Percentiles rank a stretch among this genome's conserved stretches.
Conservation (phyloP, 2,888 invertebrate genomes). For the Pollenia angustigena region DNA sequence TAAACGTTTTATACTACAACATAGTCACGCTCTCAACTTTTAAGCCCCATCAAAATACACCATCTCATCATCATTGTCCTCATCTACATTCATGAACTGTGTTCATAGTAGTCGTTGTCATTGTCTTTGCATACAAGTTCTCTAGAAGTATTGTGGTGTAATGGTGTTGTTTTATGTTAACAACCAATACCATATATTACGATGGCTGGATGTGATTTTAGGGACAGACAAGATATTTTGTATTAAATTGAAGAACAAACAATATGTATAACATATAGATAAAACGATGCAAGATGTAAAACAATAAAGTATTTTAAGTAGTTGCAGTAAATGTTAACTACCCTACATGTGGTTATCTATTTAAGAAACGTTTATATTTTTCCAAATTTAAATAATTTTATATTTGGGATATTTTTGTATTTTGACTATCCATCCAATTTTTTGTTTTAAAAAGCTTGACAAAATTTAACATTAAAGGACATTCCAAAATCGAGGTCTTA, state of each 20-base stretch:
- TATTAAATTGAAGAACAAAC: conserved; percentile 39
- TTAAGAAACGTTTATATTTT: background rate
- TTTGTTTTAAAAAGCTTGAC: too few species aligned
- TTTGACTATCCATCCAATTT: too few species aligned
- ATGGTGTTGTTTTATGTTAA: conserved; percentile 55
- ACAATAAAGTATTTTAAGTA: conserved; percentile 38
- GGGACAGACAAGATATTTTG: conserved; percentile 58
- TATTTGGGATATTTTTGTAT: too few species aligned
- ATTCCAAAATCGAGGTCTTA: too few species aligned
- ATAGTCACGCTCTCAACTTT: conserved; percentile 16
- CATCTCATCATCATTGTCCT: conserved; percentile 27
- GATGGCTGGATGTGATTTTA: conserved; percentile 61
- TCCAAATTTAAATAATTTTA: background rate
- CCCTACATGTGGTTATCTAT: conserved; percentile 8
- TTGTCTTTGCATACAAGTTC: conserved; percentile 15
- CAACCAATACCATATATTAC: conserved; percentile 61
- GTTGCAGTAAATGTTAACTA: conserved; percentile 27
- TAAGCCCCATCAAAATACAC: conserved; percentile 9
- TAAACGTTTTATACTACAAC: conserved; percentile 12
- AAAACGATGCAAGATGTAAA: conserved; percentile 10
- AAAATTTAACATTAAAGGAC: too few species aligned
- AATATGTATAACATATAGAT: conserved; percentile 15
- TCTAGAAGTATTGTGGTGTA: conserved; percentile 25
- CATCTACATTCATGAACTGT: conserved; percentile 21
- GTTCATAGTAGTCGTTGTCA: background rate